Base-by-base conservation (phyloP, 2,797 vertebrate species). In the Coregonus sp. region DNA sequence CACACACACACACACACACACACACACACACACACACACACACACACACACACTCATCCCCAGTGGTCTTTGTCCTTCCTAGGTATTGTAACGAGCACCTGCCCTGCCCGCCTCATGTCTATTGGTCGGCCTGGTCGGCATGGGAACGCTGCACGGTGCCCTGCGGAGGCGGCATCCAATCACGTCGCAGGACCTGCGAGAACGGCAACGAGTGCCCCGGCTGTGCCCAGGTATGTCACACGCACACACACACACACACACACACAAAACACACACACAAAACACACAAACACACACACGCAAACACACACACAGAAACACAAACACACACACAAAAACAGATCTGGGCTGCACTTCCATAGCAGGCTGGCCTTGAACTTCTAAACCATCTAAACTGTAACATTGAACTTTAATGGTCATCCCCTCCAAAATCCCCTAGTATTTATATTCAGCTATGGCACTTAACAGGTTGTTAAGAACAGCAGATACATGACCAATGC, bases 81-180 rank as follows among this genome's bases (percentile, higher is more conserved):
- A 99, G 98, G 88, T 99, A 99, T 91, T 99, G 98, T 89, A 99
- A 99, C 11, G 98, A 99, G 84, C 96, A 99, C 81, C 91, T 99
- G 85, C 93, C 97, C 79, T 99, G 98, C 85, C 97, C 97, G 0
- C 96, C 97, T 0, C 97, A 98, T 0, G 81, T 97, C 78, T 99
- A 98, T 89, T 99, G 98, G 98, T 97, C 97, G 0, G 95, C 96
- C 78, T 99, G 98, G 98, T 97, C 97, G 12, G 93, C 96, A 0
- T 99, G 98, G 98, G 98, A 99, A 79, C 96, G 96, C 65, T 99
- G 98, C 90, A 98, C 95, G 0, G 96, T 96, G 70, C 97, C 96
- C 11, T 99, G 98, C 0, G 98, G 98, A 2, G 98, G 98, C 0
- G 98, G 98, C 79, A 95, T 99, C 88, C 98, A 98, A 86, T 96